phyloP scores from a whole-genome alignment of 2,888 invertebrate species.

The Apoderus coryli region DNA sequence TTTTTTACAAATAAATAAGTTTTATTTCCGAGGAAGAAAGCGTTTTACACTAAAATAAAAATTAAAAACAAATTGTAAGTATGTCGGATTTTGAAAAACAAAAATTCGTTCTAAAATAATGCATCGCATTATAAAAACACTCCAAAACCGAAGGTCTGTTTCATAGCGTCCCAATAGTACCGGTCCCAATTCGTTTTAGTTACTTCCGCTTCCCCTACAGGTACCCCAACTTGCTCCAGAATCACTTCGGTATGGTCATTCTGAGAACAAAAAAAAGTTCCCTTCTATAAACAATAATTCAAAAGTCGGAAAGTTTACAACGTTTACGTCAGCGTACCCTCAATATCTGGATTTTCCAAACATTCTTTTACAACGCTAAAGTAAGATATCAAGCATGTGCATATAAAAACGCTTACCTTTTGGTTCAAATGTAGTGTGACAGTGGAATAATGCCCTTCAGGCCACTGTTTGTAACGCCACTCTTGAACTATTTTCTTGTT shows the following conservation, averaged over 20 bases:
- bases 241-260: slow-evolving; percentile 76
- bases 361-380: too few species aligned
- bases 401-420: slow-evolving; percentile 39
- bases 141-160: slow-evolving; percentile 82
- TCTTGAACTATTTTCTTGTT: slow-evolving; percentile 71
- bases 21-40: neutral
- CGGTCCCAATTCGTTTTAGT: slow-evolving; percentile 82
- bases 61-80: neutral
- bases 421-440: slow-evolving; percentile 77
- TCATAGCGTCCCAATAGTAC: slow-evolving; percentile 93
- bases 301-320: neutral
- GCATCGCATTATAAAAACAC: slow-evolving; percentile 49
- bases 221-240: slow-evolving; percentile 74
- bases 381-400: neutral
- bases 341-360: too few species aligned
- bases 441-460: slow-evolving; percentile 75
- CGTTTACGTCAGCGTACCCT: neutral
- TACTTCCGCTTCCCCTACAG: slow-evolving; percentile 59
- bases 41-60: neutral
- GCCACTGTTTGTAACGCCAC: slow-evolving; percentile 95
- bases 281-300: slow-evolving; percentile 2
- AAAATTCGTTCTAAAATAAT: slow-evolving; percentile 6
- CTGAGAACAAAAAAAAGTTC: slow-evolving; percentile 28
- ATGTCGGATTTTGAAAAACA: too few species aligned
- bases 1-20: too few species aligned